Percentiles rank a stretch among this genome's conserved stretches.
phyloP scores from a whole-genome alignment of 2,113 vertebrate genomes.

The Podocnemis expansa region DNA sequence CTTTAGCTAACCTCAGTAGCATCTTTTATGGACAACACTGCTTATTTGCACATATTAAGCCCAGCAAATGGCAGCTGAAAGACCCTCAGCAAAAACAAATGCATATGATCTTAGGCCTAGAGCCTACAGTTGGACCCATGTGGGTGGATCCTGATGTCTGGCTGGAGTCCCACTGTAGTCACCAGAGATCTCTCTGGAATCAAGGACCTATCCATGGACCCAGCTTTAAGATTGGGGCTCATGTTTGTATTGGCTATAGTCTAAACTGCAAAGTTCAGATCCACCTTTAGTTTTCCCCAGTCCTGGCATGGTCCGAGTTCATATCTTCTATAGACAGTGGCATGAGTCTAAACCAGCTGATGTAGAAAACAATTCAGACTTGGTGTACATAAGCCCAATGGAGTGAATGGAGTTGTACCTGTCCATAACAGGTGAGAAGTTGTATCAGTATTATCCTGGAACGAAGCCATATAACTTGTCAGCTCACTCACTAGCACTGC shows the following conservation, averaged over 20 bases:
- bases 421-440: background rate
- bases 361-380: background rate
- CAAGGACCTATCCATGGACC: background rate
- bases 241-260: background rate
- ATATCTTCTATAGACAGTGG: background rate
- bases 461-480: too few relatives aligned
- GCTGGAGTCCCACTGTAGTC: background rate
- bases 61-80: background rate
- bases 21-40: background rate
- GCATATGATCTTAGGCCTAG: background rate
- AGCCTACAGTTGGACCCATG: accelerated
- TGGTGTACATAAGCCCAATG: background rate
- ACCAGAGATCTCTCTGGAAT: accelerated
- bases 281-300: background rate
- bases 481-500: background rate
- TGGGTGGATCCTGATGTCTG: accelerated
- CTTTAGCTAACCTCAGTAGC: background rate
- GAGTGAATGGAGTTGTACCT: background rate
- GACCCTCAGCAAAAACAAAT: background rate
- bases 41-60: background rate
- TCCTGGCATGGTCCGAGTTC: background rate
- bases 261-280: background rate
- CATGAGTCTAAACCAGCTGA: accelerated
- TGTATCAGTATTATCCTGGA: background rate
- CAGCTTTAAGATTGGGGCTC: background rate